Base-by-base conservation (phyloP, 2,888 invertebrate species). In the Laspeyria flexula region DNA sequence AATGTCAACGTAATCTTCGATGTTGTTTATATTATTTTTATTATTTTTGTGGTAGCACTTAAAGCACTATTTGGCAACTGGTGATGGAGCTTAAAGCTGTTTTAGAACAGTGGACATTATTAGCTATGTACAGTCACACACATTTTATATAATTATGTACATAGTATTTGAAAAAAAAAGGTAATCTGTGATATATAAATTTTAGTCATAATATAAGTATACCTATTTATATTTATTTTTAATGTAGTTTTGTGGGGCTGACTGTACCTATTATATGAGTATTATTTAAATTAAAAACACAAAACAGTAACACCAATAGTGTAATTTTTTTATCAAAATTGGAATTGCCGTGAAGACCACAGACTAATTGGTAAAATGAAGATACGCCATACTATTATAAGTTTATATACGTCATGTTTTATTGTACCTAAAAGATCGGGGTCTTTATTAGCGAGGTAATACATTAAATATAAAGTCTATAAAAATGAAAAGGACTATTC, bases 21-120 rank as follows among this genome's bases (percentile, higher is more conserved):
- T 77, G 76, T 77, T 76, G 78, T 77, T n/a, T n/a, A n/a, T n/a
- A n/a, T n/a, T 75, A 71, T 76, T 73, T 65, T 71, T 66, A 73
- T 70, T 74, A 73, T 79, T 76, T 46, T 71, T 75, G 76, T 79
- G 78, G 82, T 85, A 83, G 86, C 86, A 86, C 85, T 71, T 75
- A 74, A 77, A 77, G 85, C 86, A 86, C 85, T 81, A 72, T 75
- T 75, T 77, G 74, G 77, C 77, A 82, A 77, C 67, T 81, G 86
- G 86, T 86, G 86, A 79, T 56, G 86, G 86, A 84, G 83, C 84
- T 84, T 83, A 63, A 64, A 61, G 59, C 68, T 70, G 67, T 71
- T 55, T 60, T 47, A 34, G 33, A 65, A 66, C 61, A 66, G 68
- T 61, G 47, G 29, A 52, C 37, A 52, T 25, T 57, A n/a, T 62